Evolutionary conservation across 2,797 vertebrate species (phyloP).

Genomic region (Malurus splendens): DNA sequence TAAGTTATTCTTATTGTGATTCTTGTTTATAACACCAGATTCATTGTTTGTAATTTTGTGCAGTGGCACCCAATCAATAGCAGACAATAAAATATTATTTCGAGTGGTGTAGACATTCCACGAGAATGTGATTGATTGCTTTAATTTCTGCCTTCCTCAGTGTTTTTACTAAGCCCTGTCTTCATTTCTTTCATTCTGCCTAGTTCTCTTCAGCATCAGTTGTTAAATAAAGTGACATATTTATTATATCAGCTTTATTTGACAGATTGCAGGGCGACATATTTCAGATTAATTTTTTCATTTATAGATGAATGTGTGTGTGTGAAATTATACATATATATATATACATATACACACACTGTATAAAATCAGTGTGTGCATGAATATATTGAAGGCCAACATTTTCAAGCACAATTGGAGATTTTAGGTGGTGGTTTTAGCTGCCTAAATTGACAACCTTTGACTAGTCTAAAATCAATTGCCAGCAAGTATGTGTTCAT

Average conservation of each 20-base stretch:
- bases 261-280: constrained; percentile 49
- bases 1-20: constrained; percentile 53
- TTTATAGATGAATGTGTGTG: neutral
- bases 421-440: neutral
- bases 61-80: constrained; percentile 66
- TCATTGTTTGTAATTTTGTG: constrained; percentile 68
- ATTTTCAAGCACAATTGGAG: neutral
- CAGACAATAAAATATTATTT: constrained; percentile 71
- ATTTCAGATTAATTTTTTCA: constrained; percentile 53
- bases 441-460: neutral
- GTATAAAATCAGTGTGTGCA: neutral
- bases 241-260: constrained; percentile 70
- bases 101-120: constrained; percentile 54
- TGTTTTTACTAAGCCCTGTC: constrained; percentile 52
- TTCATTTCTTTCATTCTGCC: constrained; percentile 59
- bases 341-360: neutral
- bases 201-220: constrained; percentile 58
- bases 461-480: neutral
- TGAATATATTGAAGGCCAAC: neutral
- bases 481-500: neutral
- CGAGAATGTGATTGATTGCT: constrained; percentile 65
- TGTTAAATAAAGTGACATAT: constrained; percentile 71
- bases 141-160: constrained; percentile 68
- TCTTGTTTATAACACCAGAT: constrained; percentile 62
- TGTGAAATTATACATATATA: constrained; percentile 16